Evolutionary conservation across 2,888 invertebrate genomes (phyloP).

Genomic region (Aethes cnicana): DNA sequence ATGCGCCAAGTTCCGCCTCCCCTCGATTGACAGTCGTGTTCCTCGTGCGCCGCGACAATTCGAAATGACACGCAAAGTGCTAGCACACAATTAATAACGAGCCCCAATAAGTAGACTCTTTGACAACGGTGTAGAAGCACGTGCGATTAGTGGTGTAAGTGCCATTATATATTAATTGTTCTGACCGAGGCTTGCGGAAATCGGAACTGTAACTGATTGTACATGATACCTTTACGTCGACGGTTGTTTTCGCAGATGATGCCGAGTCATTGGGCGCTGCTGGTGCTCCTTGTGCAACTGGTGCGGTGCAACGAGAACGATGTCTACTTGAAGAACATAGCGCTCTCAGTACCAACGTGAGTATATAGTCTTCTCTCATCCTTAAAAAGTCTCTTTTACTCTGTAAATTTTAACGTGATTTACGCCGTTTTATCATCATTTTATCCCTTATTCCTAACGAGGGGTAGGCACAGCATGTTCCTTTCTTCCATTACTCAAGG

Average conservation of each 20-base stretch:
- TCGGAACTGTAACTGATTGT: conserved; percentile 4
- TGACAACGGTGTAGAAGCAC: no score
- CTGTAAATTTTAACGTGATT: no score
- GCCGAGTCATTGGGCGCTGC: conserved; percentile 46
- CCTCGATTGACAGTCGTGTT: conserved; percentile 19
- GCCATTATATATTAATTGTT: no score
- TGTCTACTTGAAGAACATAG: conserved; percentile 40
- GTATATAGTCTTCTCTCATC: conserved; percentile 37
- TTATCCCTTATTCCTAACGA: no score
- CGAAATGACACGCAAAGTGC: conserved; percentile 11
- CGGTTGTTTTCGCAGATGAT: conserved; percentile 46
- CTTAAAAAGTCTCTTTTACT: no score
- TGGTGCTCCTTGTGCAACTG: conserved; percentile 47
- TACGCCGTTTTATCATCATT: no score
- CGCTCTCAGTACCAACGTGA: conserved; percentile 56
- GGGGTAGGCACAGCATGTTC: no score
- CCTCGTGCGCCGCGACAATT: conserved; percentile 13
- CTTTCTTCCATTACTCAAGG: no score
- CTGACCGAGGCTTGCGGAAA: conserved; percentile 12
- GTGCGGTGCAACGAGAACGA: conserved; percentile 48
- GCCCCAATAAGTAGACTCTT: no score
- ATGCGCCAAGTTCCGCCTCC: conserved; percentile 10
- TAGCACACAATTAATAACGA: no score
- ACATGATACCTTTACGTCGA: not conserved
- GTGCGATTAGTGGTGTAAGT: no score